These are phyloP conservation scores for Drosophila dunni DNA, from an alignment of 1,140 invertebrate genomes.

Conservation along the genomic window DNA sequence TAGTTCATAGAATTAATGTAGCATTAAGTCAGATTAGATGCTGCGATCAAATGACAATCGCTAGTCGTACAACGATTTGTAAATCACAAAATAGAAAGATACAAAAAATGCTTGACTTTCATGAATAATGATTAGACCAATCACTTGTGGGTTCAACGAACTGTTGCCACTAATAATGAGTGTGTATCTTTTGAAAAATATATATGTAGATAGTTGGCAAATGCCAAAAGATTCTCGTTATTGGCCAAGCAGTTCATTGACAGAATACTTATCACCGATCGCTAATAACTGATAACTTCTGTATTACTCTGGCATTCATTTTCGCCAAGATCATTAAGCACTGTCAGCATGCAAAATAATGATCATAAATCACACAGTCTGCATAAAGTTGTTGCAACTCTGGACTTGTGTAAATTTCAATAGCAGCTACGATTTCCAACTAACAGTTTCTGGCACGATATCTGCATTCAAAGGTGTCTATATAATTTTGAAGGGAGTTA, in stretches of 20 bases:
- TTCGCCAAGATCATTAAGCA: slow-evolving; percentile 64
- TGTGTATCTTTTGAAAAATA: slow-evolving; percentile 14
- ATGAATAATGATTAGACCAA: slow-evolving; percentile 48
- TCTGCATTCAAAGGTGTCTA: slow-evolving; percentile 19
- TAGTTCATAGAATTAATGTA: slow-evolving; percentile 33
- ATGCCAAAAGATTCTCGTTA: slow-evolving; percentile 38
- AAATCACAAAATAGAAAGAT: slow-evolving; percentile 7
- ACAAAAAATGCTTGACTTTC: background rate
- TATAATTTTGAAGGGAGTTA: slow-evolving; percentile 28
- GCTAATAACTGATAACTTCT: slow-evolving; percentile 62
- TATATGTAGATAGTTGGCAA: slow-evolving; percentile 52
- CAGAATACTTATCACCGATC: slow-evolving; percentile 67
- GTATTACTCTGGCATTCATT: slow-evolving; percentile 61
- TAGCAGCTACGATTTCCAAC: slow-evolving; percentile 17
- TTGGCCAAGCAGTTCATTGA: slow-evolving; percentile 60
- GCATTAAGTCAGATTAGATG: slow-evolving; percentile 28
- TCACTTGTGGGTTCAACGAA: slow-evolving; percentile 61
- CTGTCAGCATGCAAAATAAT: slow-evolving; percentile 37
- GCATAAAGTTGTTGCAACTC: slow-evolving; percentile 4
- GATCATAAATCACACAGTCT: slow-evolving; percentile 40
- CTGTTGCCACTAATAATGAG: slow-evolving; percentile 24
- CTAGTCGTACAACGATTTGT: slow-evolving; percentile 31
- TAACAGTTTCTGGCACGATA: slow-evolving; percentile 36
- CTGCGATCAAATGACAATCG: slow-evolving; percentile 33
- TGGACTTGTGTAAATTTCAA: slow-evolving; percentile 3